These are phyloP conservation scores for Gymnoscopelus braueri DNA, from an alignment of 2,797 vertebrate genomes.

Conservation along the genomic window DNA sequence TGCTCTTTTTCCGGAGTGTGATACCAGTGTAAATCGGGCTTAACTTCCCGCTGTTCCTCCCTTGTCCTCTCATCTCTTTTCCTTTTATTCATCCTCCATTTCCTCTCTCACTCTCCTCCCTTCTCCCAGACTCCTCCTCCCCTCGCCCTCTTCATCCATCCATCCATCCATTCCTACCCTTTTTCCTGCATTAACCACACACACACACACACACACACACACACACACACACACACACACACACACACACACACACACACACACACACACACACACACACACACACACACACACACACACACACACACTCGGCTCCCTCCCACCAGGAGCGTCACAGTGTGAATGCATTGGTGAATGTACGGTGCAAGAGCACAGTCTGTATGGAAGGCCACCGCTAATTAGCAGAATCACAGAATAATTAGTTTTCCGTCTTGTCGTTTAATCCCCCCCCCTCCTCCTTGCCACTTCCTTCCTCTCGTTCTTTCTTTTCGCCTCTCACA, in stretches of 20 bases:
- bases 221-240: slow-evolving; percentile 2
- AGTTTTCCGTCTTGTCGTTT: slow-evolving; percentile 79
- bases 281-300: neutral
- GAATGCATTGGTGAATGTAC: slow-evolving; percentile 71
- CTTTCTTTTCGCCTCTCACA: neutral
- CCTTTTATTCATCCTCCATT: neutral
- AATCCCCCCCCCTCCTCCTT: slow-evolving; percentile 64
- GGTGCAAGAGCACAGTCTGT: slow-evolving; percentile 69
- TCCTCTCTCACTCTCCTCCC: neutral
- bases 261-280: neutral
- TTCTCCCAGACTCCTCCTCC: neutral
- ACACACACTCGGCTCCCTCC: slow-evolving; percentile 35
- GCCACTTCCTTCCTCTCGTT: slow-evolving; percentile 14
- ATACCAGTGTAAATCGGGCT: slow-evolving; percentile 17
- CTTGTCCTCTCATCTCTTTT: neutral
- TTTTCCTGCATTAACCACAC: too few relatives aligned
- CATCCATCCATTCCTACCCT: neutral
- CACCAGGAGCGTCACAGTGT: slow-evolving; percentile 52
- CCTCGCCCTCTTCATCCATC: slow-evolving; percentile 10
- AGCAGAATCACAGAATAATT: slow-evolving; percentile 84
- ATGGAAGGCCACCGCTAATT: slow-evolving; percentile 79
- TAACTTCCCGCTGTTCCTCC: slow-evolving; percentile 7
- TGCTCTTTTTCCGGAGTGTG: too few relatives aligned
- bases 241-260: neutral
- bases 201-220: neutral